A percentile compares a stretch with the other conserved stretches of the same genome.
Conservation (phyloP, 1,140 invertebrate species). For the Gonatopus flavifemur region DNA sequence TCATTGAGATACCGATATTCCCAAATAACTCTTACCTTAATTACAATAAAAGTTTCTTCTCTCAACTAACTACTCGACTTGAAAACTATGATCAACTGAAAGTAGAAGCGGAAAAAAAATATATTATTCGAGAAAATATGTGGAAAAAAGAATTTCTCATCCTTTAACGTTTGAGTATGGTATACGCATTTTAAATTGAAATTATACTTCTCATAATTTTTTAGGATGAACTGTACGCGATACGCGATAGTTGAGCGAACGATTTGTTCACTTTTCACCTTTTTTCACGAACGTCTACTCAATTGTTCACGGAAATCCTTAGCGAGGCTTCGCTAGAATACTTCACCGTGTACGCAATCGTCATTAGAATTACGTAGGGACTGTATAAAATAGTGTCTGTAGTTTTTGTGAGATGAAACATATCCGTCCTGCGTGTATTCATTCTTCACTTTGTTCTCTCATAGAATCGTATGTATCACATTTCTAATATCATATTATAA, state of each 20-base stretch:
- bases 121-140: too few species aligned
- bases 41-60: too few species aligned
- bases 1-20: too few species aligned
- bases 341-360: conserved; percentile 11
- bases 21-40: too few species aligned
- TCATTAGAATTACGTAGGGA: conserved; percentile 16
- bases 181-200: not conserved
- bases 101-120: too few species aligned
- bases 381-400: conserved; percentile 25
- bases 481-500: too few species aligned
- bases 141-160: too few species aligned
- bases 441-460: conserved; percentile 17
- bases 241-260: not conserved
- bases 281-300: too few species aligned
- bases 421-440: conserved; percentile 38
- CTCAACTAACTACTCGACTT: too few species aligned
- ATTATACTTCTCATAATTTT: conserved; percentile 22
- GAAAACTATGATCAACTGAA: too few species aligned
- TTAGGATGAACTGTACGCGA: not conserved
- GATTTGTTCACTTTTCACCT: too few species aligned
- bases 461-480: conserved; percentile 6
- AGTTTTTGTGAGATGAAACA: conserved; percentile 33
- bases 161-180: too few species aligned
- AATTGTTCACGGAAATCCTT: not conserved
- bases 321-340: conserved; percentile 1